These are phyloP conservation scores for Heteractis magnifica DNA, from an alignment of 92 coral and sea anemone genomes.

Conservation along the genomic window DNA sequence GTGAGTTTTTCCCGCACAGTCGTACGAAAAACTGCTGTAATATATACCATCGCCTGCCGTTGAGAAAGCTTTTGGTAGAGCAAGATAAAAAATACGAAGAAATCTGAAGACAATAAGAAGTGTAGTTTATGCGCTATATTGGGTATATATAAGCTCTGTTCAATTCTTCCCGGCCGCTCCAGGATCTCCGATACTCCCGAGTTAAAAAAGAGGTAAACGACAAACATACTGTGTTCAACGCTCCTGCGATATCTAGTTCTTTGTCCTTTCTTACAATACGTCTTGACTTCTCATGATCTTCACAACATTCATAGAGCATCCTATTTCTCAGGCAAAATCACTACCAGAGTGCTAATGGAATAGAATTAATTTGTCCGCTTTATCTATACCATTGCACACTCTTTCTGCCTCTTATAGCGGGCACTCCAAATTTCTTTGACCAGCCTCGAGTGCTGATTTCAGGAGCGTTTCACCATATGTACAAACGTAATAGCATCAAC, in stretches of 20 bases:
- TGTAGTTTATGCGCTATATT: no score
- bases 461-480: background rate
- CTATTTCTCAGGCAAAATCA: background rate
- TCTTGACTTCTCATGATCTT: background rate
- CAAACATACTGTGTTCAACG: no score
- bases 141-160: no score
- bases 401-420: background rate
- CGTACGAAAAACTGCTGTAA: background rate
- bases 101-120: no score
- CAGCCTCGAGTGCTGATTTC: background rate
- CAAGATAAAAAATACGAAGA: no score
- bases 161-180: no score
- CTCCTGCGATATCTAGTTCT: no score
- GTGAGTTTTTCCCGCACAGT: background rate
- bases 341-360: background rate
- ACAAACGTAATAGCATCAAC: slow-evolving; percentile 5
- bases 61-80: background rate
- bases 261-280: background rate
- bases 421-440: background rate
- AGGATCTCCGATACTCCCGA: no score
- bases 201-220: no score
- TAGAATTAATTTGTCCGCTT: background rate
- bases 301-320: background rate
- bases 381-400: background rate
- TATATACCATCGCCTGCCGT: background rate